phyloP scores from a whole-genome alignment of 2,797 vertebrate genomes.

The Streptopelia turtur region DNA sequence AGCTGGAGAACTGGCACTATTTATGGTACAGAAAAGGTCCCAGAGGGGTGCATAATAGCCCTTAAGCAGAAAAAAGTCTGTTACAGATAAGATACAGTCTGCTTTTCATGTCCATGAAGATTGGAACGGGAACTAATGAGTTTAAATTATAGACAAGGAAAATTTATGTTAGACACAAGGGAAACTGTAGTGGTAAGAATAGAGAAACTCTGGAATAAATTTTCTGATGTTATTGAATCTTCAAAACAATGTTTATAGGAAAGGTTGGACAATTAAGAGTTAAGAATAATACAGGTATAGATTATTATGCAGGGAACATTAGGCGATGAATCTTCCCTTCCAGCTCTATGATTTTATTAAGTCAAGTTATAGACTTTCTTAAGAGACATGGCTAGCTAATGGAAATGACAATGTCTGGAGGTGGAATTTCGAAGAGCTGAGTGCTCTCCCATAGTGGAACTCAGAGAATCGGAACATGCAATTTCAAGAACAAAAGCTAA shows the following conservation, averaged over 20 bases:
- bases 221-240: background rate
- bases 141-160: background rate
- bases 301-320: background rate
- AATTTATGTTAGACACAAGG: background rate
- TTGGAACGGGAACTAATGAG: background rate
- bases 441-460: background rate
- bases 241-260: background rate
- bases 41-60: background rate
- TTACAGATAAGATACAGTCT: background rate
- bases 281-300: background rate
- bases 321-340: background rate
- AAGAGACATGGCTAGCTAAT: background rate
- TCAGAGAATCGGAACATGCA: background rate
- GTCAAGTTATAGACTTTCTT: background rate
- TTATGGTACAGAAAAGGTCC: background rate
- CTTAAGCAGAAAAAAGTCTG: background rate
- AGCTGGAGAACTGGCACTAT: background rate
- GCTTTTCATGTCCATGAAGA: background rate
- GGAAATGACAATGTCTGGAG: background rate
- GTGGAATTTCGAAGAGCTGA: background rate
- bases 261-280: background rate
- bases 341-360: background rate
- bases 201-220: background rate
- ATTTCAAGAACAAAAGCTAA: background rate
- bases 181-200: background rate